These are phyloP conservation scores for Bombus vancouverensis DNA, from an alignment of 1,140 invertebrate genomes.

Conservation along the genomic window DNA sequence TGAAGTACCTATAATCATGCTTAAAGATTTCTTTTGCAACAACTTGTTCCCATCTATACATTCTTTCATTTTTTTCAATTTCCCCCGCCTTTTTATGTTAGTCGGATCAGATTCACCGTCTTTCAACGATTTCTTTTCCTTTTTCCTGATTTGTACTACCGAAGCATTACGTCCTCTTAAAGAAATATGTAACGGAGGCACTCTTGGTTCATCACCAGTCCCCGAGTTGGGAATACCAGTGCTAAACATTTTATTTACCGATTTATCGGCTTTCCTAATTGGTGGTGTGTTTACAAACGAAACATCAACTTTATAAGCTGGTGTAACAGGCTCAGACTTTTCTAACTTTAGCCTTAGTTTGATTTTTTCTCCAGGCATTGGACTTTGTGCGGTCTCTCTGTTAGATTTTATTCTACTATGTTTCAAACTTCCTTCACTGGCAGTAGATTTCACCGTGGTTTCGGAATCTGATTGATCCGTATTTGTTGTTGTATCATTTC, in stretches of 20 bases:
- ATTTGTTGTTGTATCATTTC: slow-evolving; percentile 82
- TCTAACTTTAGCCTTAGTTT: slow-evolving; percentile 92
- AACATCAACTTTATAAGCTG: slow-evolving; percentile 91
- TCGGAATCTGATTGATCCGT: slow-evolving; percentile 87
- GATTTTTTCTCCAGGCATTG: slow-evolving; percentile 88
- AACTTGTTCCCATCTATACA: slow-evolving; percentile 78
- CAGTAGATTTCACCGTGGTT: slow-evolving; percentile 83
- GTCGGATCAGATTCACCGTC: slow-evolving; percentile 79
- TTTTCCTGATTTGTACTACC: slow-evolving; percentile 92
- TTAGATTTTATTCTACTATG: slow-evolving; percentile 80
- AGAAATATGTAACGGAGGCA: slow-evolving; percentile 95
- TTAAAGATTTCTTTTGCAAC: slow-evolving; percentile 79
- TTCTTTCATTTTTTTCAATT: slow-evolving; percentile 81
- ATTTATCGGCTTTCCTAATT: slow-evolving; percentile 81
- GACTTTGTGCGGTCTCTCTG: slow-evolving; percentile 77
- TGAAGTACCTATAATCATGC: slow-evolving; percentile 78
- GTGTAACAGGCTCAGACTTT: slow-evolving; percentile 89
- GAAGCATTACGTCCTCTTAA: slow-evolving; percentile 92
- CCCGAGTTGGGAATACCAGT: slow-evolving; percentile 61
- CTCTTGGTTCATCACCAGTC: slow-evolving; percentile 87
- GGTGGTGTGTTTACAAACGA: slow-evolving; percentile 86
- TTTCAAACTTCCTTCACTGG: slow-evolving; percentile 82
- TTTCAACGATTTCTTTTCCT: slow-evolving; percentile 86
- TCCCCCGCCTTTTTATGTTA: slow-evolving; percentile 75
- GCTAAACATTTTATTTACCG: slow-evolving; percentile 77